A percentile compares a stretch with the other conserved stretches of the same genome.
Evolutionary conservation across 2,113 vertebrate species (phyloP).

Genomic region (Alouatta palliata): DNA sequence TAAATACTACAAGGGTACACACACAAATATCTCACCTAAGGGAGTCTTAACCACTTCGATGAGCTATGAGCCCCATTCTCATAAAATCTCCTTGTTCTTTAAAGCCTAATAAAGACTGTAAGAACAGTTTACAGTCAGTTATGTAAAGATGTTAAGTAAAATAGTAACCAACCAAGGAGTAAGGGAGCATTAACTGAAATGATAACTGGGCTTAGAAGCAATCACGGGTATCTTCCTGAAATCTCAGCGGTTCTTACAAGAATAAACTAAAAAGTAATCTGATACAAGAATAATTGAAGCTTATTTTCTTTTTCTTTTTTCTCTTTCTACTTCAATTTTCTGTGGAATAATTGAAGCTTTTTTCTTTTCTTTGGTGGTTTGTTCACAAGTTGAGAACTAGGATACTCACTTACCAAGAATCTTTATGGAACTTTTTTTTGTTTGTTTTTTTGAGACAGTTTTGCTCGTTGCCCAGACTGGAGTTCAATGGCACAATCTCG

Average conservation of each 20-base stretch:
- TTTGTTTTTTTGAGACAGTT: too few relatives aligned
- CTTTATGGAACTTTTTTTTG: too few relatives aligned
- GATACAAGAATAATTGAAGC: constrained; percentile 3
- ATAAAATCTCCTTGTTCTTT: constrained; percentile 44
- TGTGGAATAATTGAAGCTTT: background rate
- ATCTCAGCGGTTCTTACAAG: constrained; percentile 16
- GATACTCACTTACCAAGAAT: too few relatives aligned
- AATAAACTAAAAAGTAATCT: constrained; percentile 55
- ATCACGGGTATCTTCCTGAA: constrained; percentile 20
- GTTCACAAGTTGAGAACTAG: too few relatives aligned
- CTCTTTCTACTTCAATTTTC: background rate
- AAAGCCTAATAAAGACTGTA: constrained; percentile 20
- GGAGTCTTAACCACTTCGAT: background rate
- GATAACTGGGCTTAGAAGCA: constrained; percentile 32
- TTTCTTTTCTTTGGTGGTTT: too few relatives aligned
- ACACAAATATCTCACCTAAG: background rate
- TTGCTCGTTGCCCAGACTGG: too few relatives aligned
- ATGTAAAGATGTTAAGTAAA: constrained; percentile 28
- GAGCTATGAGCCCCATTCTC: constrained; percentile 28
- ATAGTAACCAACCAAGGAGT: constrained; percentile 3
- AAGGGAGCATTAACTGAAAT: constrained; percentile 52
- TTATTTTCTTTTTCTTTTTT: background rate
- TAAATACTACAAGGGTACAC: constrained; percentile 29
- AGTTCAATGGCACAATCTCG: too few relatives aligned
- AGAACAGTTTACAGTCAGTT: constrained; percentile 42